Evolutionary conservation across 2,797 vertebrate species (phyloP).

Genomic region (Poeciliopsis presidionis): DNA sequence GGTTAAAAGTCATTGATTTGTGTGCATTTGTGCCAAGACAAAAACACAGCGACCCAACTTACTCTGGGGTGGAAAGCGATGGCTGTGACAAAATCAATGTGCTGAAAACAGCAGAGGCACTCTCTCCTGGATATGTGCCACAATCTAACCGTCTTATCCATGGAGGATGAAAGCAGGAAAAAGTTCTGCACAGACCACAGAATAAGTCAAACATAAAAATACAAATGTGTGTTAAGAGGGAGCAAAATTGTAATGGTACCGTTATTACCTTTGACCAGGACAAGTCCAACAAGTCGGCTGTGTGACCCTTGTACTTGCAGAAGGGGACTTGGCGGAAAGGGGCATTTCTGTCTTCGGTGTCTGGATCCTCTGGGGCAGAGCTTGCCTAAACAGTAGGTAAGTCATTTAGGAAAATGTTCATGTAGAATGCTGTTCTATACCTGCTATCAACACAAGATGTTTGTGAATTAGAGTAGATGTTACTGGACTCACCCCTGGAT

Average conservation of each 20-base stretch:
- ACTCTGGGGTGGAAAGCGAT: slow-evolving; percentile 99
- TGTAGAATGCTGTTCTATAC: background rate
- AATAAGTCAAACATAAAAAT: background rate
- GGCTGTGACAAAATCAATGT: slow-evolving; percentile 98
- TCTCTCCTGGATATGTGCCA: slow-evolving; percentile 99
- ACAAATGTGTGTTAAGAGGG: background rate
- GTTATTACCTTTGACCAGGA: slow-evolving; percentile 95
- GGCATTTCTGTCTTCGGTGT: slow-evolving; percentile 92
- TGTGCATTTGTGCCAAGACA: background rate
- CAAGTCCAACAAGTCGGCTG: slow-evolving; percentile 95
- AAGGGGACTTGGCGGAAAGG: slow-evolving; percentile 95
- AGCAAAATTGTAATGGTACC: background rate
- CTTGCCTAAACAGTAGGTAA: slow-evolving; percentile 76
- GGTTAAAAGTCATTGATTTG: too few species aligned
- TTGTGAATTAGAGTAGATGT: background rate
- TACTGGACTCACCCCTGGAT: slow-evolving; percentile 87
- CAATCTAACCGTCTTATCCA: slow-evolving; percentile 97
- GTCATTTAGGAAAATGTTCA: slow-evolving; percentile 5
- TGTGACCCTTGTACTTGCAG: slow-evolving; percentile 99
- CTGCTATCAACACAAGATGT: background rate
- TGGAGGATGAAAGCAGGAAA: slow-evolving; percentile 98
- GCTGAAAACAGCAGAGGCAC: slow-evolving; percentile 99
- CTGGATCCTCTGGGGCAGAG: slow-evolving; percentile 87
- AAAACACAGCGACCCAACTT: slow-evolving; percentile 63
- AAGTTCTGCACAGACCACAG: slow-evolving; percentile 86